Conservation (phyloP, 2,113 vertebrate genomes). For the Garra rufa region DNA sequence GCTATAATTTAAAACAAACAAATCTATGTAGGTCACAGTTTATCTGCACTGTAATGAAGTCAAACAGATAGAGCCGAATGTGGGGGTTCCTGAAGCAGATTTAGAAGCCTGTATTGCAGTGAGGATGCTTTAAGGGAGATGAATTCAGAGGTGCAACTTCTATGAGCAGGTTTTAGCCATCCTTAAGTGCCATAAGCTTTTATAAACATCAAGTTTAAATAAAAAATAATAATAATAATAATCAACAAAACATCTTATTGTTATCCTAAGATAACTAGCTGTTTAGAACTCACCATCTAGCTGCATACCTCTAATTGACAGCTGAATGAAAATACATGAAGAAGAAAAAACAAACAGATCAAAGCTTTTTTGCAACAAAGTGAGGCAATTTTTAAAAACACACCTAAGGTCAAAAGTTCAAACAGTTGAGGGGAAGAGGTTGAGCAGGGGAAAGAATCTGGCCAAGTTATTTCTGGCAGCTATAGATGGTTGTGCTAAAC, state of each 20-base stretch:
- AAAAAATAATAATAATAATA: too few species aligned
- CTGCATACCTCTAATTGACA: not conserved
- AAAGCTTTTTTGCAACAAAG: slow-evolving; percentile 1
- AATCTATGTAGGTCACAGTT: not conserved
- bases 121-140: not conserved
- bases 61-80: not conserved
- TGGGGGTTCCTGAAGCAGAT: not conserved
- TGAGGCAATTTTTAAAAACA: not conserved
- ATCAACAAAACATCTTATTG: too few species aligned
- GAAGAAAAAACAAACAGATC: not conserved
- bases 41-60: slow-evolving; percentile 11
- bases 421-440: not conserved
- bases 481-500: not conserved
- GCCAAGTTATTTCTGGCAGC: slow-evolving; percentile 12
- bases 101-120: not conserved
- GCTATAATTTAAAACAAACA: not conserved
- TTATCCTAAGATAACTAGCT: not conserved
- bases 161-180: not conserved
- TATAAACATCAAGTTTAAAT: too few species aligned
- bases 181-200: too few species aligned
- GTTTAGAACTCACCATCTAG: not conserved
- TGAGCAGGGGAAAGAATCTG: slow-evolving; percentile 53
- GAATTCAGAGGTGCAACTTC: not conserved
- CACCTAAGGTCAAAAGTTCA: slow-evolving; percentile 29
- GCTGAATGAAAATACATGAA: not conserved